Conservation (phyloP, 2,113 vertebrate genomes). For the Trachemys scripta region DNA sequence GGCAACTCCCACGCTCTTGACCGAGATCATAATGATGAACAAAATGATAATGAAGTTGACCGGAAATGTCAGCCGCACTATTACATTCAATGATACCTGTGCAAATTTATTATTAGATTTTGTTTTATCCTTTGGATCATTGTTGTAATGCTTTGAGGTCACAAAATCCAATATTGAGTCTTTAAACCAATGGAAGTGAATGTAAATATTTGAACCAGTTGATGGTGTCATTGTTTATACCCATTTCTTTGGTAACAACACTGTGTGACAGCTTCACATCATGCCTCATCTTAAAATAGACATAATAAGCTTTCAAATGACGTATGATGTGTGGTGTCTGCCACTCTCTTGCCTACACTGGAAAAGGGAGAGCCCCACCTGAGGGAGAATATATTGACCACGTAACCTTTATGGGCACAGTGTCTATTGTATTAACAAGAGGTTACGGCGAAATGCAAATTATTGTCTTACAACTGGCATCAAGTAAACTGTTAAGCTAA, state of each 20-base stretch:
- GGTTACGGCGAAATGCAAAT: neutral
- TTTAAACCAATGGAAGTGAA: neutral
- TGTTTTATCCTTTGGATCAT: neutral
- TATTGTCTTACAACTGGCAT: neutral
- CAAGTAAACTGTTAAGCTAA: neutral
- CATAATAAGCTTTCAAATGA: neutral
- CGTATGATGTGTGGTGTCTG: neutral
- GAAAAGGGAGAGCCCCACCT: neutral
- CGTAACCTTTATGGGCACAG: neutral
- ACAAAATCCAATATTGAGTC: neutral
- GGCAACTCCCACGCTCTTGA: neutral
- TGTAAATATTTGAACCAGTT: neutral
- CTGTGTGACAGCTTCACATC: neutral
- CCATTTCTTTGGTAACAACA: neutral
- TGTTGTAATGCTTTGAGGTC: neutral
- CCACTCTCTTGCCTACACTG: no score
- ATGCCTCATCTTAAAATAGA: neutral
- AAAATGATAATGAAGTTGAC: neutral
- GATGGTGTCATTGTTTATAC: neutral
- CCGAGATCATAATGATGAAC: neutral
- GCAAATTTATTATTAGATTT: neutral
- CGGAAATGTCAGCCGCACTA: neutral
- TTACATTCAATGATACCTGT: neutral
- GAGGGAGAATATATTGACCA: neutral
- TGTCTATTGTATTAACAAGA: neutral